Conservation (phyloP, 1,140 invertebrate genomes). For the Drosophila oshimai region DNA sequence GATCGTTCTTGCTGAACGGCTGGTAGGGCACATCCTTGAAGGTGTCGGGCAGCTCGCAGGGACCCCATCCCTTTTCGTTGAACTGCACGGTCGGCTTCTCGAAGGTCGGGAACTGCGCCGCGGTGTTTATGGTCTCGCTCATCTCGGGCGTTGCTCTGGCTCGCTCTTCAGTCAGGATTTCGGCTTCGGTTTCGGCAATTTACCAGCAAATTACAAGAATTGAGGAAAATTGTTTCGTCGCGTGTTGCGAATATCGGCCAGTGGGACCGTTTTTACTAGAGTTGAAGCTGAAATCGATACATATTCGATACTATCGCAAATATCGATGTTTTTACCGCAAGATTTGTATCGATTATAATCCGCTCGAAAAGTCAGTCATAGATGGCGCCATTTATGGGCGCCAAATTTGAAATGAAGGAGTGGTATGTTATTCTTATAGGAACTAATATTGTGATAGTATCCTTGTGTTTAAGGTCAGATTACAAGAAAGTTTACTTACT, state of each 20-base stretch:
- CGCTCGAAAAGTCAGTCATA: no score
- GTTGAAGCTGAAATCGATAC: background rate
- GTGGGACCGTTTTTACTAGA: background rate
- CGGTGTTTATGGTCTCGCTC: slow-evolving; percentile 78
- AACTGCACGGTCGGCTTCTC: slow-evolving; percentile 81
- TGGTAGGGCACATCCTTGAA: slow-evolving; percentile 99
- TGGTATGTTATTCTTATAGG: no score
- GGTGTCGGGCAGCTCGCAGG: slow-evolving; percentile 95
- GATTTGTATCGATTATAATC: background rate
- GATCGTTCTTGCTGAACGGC: slow-evolving; percentile 98
- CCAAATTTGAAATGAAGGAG: background rate
- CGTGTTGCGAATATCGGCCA: slow-evolving; percentile 14
- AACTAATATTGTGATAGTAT: no score
- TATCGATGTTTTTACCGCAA: no score
- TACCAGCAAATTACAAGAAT: slow-evolving; percentile 8
- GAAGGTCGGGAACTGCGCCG: slow-evolving; percentile 64
- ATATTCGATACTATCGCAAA: no score
- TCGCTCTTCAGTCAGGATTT: slow-evolving; percentile 13
- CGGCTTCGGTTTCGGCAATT: slow-evolving; percentile 6
- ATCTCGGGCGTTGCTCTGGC: slow-evolving; percentile 42
- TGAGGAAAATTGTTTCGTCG: slow-evolving; percentile 16
- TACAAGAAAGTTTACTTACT: no score
- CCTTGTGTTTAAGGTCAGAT: no score
- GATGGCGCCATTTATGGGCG: background rate
- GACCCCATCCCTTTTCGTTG: slow-evolving; percentile 93